Evolutionary conservation across 1,140 invertebrate genomes (phyloP), one percentile per base, ranked within the genome.

Genomic region (Episyrphus balteatus): DNA sequence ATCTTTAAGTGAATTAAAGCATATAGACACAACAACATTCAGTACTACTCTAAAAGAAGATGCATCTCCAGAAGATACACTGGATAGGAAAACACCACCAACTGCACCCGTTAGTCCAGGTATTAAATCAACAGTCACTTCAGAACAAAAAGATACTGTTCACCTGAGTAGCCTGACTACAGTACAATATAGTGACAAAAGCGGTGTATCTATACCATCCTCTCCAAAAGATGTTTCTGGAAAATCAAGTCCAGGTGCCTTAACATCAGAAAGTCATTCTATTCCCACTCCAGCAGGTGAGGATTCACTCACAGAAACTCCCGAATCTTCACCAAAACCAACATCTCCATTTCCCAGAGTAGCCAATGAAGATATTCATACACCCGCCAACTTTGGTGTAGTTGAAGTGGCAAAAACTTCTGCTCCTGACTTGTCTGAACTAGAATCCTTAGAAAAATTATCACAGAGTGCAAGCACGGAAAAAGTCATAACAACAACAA

Each of bases 181-280:
- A 42, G 39, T 34, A 19, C 38, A 9, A 26, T 59, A 55, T 13
- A 55, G 55, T 17, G 56, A 59, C 8, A 52, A 51, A 15, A 61
- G 56, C 43, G 51, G 57, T n/a, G 55, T 58, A 9, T 55, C 63
- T 17, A 57, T 55, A 8, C 60, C 63, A 2, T 38, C 64, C 30
- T 64, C 64, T 43, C 63, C 64, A 34, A 65, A 61, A 52, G 63
- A 67, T 44, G 55, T 61, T 13, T 63, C 61, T 46, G 64, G 64
- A 55, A 67, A 65, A 51, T 67, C 64, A 32, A 67, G 64, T 55
- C 64, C 64, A 31, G 59, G 63, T 18, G 58, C 46, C 19, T 53
- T 64, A 50, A 66, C 63, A 21, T 67, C 61, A 34, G 64, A 67
- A 55, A 67, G 64, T 52, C 61, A 63, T 55, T 68, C 65, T 21